A percentile compares a stretch with the other conserved stretches of the same genome.
phyloP scores from a whole-genome alignment of 2,888 invertebrate genomes.

The Pantelozetes paolii region DNA sequence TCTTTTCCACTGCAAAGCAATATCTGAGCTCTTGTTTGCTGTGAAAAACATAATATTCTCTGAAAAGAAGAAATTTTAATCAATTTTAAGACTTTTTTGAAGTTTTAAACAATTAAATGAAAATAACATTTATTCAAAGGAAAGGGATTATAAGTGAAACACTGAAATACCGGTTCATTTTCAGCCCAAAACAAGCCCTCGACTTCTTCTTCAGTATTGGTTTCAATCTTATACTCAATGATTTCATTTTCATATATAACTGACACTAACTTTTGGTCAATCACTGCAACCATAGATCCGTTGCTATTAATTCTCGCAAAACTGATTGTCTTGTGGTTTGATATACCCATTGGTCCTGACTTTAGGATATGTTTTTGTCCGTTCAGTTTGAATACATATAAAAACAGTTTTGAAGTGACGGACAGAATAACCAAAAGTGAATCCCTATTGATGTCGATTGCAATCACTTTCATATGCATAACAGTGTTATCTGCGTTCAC shows the following conservation, averaged over 20 bases:
- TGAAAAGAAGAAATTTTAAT: conserved; percentile 1
- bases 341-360: conserved; percentile 6
- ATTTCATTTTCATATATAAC: conserved; percentile 14
- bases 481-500: not conserved
- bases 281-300: conserved; percentile 15
- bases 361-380: not conserved
- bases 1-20: conserved; percentile 35
- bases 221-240: not conserved
- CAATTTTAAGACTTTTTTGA: not conserved
- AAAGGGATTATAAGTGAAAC: not conserved
- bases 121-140: too few species aligned
- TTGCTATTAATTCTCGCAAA: conserved; percentile 51
- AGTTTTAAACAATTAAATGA: not conserved
- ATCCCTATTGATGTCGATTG: conserved; percentile 10
- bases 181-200: conserved; percentile 11
- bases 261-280: conserved; percentile 14
- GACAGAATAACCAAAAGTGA: conserved; percentile 7
- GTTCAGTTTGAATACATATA: conserved; percentile 26
- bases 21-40: not conserved
- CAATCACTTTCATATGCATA: conserved; percentile 18
- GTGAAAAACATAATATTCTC: conserved; percentile 14
- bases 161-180: conserved; percentile 20
- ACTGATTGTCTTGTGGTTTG: not conserved
- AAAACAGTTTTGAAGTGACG: not conserved
- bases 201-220: not conserved